phyloP scores from a whole-genome alignment of 1,140 invertebrate species.

The Aphaenogaster rudis region DNA sequence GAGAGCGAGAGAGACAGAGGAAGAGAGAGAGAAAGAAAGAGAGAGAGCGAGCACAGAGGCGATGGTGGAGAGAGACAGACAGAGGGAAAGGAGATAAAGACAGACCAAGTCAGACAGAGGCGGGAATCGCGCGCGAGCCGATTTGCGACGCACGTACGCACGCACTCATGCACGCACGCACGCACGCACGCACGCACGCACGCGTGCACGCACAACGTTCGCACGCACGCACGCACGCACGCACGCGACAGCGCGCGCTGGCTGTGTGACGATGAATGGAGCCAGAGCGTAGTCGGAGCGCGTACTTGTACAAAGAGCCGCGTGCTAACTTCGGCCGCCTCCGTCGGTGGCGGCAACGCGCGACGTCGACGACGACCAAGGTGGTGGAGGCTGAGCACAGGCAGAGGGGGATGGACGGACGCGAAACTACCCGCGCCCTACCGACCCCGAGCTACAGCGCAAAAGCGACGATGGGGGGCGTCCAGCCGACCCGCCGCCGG shows the following conservation, averaged over 20 bases:
- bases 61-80: constrained; percentile 26
- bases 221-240: constrained; percentile 1
- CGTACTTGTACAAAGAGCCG: constrained; percentile 52
- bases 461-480: constrained; percentile 44
- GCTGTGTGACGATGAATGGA: constrained; percentile 61
- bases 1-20: constrained; percentile 12
- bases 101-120: constrained; percentile 4
- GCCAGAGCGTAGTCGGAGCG: constrained; percentile 6
- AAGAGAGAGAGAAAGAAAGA: not conserved
- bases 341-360: constrained; percentile 45
- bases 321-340: constrained; percentile 63
- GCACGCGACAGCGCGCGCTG: constrained; percentile 42
- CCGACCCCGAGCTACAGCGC: constrained; percentile 47
- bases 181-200: not conserved
- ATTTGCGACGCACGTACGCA: constrained; percentile 54
- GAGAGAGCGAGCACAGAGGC: not conserved
- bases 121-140: constrained; percentile 54
- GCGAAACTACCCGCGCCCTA: constrained; percentile 64
- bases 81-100: constrained; percentile 16
- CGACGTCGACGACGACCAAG: constrained; percentile 52
- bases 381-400: not conserved
- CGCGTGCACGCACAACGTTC: not conserved
- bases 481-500: constrained; percentile 15
- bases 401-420: not conserved
- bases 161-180: constrained; percentile 29